Evolutionary conservation across 2,888 invertebrate species (phyloP), one percentile per base, ranked within the genome.

Genomic region (Ecliptopera silaceata): DNA sequence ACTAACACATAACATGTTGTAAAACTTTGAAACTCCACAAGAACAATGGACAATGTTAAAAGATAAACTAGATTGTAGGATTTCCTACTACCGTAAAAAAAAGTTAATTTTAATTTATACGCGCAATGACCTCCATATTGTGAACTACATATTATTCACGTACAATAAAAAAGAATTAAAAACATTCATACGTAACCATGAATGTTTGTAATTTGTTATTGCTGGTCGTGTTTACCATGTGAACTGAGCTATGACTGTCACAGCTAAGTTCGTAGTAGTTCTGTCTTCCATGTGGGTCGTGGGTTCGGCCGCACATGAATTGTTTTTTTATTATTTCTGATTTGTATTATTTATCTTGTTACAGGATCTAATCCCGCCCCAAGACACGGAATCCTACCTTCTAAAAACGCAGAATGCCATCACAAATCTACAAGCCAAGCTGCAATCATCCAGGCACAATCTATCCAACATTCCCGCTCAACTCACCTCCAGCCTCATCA

Each of bases 381-480:
- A 90, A 75, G 92, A 92, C 59, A 92, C 93, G 0, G 93, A 93
- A 66, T 80, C 92, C 0, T 93, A 93, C 64, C 81, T 93, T 11
- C 84, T 92, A 32, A 93, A 93, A 69, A 93, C 93, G 0, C 93
- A 93, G 70, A 93, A 93, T 66, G 93, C 92, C 0, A 93, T 94
- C 67, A 92, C 93, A 31, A 92, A 93, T 63, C 84, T 94, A 17
- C 93, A 93, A 80, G 93, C 93, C 32, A 92, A 93, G 60, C 83
- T 94, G 11, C 86, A 90, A 43, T 82, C 89, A 1, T 84, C 88
- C 0, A 75, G 80, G 39, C 80, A 79, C 62, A 83, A 81, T 62
- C 76, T 80, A 62, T 68, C 71, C 45, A 79, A 74, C 74, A 82
- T 84, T 64, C 84, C 88, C 2, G 73, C 83, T 2, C 82, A 79